phyloP scores from a whole-genome alignment of 2,888 invertebrate genomes.

The Latrodectus elegans region DNA sequence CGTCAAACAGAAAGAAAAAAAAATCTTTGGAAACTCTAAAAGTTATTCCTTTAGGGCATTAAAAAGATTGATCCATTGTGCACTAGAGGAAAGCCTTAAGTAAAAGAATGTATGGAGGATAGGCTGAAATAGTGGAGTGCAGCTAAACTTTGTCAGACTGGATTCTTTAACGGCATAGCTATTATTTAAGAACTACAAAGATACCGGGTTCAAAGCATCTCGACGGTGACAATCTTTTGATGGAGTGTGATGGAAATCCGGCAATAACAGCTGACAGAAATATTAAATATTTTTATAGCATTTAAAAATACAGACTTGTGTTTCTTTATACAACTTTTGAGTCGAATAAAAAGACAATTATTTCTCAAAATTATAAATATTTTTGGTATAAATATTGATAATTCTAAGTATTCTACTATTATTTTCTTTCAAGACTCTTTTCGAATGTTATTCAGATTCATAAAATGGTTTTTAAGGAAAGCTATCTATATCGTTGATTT shows the following conservation, averaged over 20 bases:
- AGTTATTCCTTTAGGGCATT: background rate
- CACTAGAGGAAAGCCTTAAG: background rate
- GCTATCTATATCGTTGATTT: too few species aligned
- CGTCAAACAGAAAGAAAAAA: background rate
- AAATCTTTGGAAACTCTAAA: background rate
- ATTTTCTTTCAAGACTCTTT: too few species aligned
- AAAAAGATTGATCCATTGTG: conserved; percentile 2
- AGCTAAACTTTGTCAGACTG: background rate
- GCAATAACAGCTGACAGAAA: background rate
- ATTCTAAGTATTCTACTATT: too few species aligned
- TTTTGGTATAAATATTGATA: too few species aligned
- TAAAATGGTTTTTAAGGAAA: too few species aligned
- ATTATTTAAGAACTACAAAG: background rate
- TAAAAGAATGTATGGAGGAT: background rate
- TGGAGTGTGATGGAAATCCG: background rate
- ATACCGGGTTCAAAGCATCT: background rate
- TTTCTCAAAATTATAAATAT: background rate
- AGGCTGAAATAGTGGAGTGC: background rate
- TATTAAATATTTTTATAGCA: background rate
- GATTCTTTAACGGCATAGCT: background rate
- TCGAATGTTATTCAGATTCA: too few species aligned
- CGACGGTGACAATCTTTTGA: background rate
- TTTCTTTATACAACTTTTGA: background rate
- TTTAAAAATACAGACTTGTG: background rate
- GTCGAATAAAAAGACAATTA: background rate